Percentiles rank a stretch among this genome's conserved stretches.
These are phyloP conservation scores for Drosophila insularis DNA, from an alignment of 1,140 invertebrate genomes.

Conservation along the genomic window DNA sequence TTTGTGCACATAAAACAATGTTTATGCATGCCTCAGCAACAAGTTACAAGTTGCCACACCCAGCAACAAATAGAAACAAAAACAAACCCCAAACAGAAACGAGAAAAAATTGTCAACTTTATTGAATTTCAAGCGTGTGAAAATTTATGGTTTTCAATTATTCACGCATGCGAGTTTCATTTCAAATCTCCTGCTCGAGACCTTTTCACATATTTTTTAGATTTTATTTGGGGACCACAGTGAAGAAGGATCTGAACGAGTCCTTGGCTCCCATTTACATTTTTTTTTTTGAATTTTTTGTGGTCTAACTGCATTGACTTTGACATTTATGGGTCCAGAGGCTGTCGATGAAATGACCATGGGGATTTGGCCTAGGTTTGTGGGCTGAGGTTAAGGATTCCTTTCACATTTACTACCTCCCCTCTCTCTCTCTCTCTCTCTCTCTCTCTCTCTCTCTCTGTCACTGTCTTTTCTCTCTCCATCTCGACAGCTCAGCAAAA, in stretches of 20 bases:
- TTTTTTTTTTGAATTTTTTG: slow-evolving; percentile 10
- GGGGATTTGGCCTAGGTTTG: slow-evolving; percentile 17
- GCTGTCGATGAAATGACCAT: slow-evolving; percentile 17
- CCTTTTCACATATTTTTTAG: slow-evolving; percentile 33
- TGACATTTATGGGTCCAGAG: slow-evolving; percentile 67
- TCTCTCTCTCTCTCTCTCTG: not conserved
- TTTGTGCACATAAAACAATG: slow-evolving; percentile 75
- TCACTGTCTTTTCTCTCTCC: too few relatives aligned
- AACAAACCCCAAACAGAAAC: not conserved
- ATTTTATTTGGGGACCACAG: slow-evolving; percentile 40
- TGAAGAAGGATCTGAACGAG: slow-evolving; percentile 33
- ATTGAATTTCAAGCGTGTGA: slow-evolving; percentile 76
- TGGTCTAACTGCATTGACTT: slow-evolving; percentile 70
- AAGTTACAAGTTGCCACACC: slow-evolving; percentile 58
- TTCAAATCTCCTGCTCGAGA: slow-evolving; percentile 11
- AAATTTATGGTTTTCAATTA: slow-evolving; percentile 78
- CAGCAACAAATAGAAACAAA: slow-evolving; percentile 2
- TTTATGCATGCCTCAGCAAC: slow-evolving; percentile 70
- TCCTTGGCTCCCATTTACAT: slow-evolving; percentile 26
- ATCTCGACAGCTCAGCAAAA: not conserved
- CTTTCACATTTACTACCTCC: not conserved
- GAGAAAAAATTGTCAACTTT: slow-evolving; percentile 67
- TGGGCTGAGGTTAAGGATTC: not conserved
- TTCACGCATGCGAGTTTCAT: slow-evolving; percentile 46
- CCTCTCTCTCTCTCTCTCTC: not conserved